Conservation (phyloP, 2,888 invertebrate species). For the Gymnocheta viridis region DNA sequence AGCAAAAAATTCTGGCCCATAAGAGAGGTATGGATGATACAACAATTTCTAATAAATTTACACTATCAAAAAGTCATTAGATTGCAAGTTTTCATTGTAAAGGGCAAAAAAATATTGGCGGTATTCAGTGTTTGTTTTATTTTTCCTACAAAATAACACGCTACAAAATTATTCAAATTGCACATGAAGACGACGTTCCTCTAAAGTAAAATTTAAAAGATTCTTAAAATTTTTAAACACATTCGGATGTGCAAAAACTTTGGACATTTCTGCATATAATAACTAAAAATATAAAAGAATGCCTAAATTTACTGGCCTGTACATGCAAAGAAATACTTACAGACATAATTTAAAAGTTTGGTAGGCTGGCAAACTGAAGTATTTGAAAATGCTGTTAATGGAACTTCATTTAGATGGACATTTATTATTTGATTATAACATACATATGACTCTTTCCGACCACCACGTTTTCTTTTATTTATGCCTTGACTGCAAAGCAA, state of each 20-base stretch:
- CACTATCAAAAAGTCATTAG: too few species aligned
- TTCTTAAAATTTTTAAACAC: neutral
- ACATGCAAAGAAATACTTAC: slow-evolving; percentile 1
- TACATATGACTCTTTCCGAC: neutral
- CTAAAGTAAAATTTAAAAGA: neutral
- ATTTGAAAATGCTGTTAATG: slow-evolving; percentile 55
- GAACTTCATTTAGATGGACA: slow-evolving; percentile 20
- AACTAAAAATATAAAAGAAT: slow-evolving; percentile 2
- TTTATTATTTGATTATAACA: slow-evolving; percentile 31
- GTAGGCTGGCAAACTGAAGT: slow-evolving; percentile 33
- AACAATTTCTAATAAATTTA: too few species aligned
- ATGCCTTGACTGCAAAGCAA: neutral
- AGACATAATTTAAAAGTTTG: slow-evolving; percentile 4
- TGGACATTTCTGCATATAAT: slow-evolving; percentile 18
- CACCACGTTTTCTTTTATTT: neutral
- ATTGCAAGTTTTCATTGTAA: too few species aligned
- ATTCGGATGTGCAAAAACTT: neutral
- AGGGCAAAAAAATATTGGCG: too few species aligned
- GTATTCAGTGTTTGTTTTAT: too few species aligned
- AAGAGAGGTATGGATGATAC: too few species aligned
- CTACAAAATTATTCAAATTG: too few species aligned
- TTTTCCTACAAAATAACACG: too few species aligned
- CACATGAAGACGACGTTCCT: neutral
- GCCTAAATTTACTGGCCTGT: neutral
- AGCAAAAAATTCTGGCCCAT: too few species aligned